Evolutionary conservation across 2,797 vertebrate species (phyloP), one percentile per base, ranked within the genome.

Genomic region (Acanthis flammea): DNA sequence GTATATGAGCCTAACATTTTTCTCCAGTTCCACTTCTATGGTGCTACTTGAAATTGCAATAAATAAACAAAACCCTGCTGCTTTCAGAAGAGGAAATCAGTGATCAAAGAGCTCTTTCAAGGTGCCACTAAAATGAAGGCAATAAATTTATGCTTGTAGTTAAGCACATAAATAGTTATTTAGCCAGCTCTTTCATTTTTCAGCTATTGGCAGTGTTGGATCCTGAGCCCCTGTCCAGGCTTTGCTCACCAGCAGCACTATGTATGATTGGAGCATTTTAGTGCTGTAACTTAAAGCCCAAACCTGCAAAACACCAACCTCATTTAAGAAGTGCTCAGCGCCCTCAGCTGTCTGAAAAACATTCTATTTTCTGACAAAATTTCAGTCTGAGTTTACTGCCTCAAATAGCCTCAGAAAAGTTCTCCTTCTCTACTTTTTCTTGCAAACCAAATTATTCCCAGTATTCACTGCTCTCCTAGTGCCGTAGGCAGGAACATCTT

Each of bases 331-430:
- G 84, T 14, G 19, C 68, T 51, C 67, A 91, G 88, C 91, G 75
- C 93, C 96, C 95, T 88, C 91, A 87, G 45, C 91, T 93, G 95
- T 80, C 81, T 42, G 54, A 89, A 80, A 80, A 86, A 16, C 15
- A n/a, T 2, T 55, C 51, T 28, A 51, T 31, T 88, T 75, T 48
- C 63, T 60, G 33, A 12, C 25, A 81, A 3, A 62, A 86, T 25
- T 23, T 58, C 42, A 70, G 14, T 31, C 50, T 77, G 10, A 28
- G 24, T 58, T 80, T 17, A 42, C 33, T 21, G 39, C 19, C 47
- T 57, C 51, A n/a, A 82, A 84, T 1, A 76, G 17, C 18, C 33
- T 63, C 7, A 3, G 47, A 57, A 82, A 92, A 92, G 50, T 19
- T 55, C 33, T 44, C 53, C 12, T 57, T 22, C 39, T 88, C 27